Conservation (phyloP, 2,888 invertebrate genomes). For the Mylabris sibirica region DNA sequence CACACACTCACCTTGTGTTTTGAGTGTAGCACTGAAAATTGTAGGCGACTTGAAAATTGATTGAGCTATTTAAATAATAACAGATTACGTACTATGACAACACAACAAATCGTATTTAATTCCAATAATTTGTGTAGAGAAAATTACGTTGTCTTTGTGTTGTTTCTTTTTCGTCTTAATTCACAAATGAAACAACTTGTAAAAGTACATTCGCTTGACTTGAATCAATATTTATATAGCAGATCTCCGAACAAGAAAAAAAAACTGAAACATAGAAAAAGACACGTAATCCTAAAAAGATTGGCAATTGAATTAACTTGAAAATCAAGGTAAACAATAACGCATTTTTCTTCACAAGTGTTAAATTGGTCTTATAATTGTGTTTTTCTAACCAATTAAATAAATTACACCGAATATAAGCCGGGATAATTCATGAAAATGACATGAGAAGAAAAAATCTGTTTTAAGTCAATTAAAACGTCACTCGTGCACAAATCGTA, state of each 20-base stretch:
- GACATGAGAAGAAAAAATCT: background rate
- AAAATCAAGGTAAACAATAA: background rate
- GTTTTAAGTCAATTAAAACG: background rate
- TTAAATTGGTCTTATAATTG: background rate
- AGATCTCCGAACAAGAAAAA: background rate
- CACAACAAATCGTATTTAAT: background rate
- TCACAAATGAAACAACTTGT: background rate
- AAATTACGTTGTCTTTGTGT: background rate
- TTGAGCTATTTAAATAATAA: background rate
- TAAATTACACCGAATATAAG: background rate
- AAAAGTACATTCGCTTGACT: background rate
- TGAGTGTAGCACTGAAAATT: background rate
- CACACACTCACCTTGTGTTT: no score
- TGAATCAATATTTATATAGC: slow-evolving; percentile 2
- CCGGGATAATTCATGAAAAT: background rate
- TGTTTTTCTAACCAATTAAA: no score
- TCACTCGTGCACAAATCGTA: no score
- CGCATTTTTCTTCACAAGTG: background rate
- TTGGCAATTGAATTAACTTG: background rate
- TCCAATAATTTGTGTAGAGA: background rate
- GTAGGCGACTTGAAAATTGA: background rate
- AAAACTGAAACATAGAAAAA: background rate
- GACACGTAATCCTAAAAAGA: background rate
- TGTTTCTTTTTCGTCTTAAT: background rate
- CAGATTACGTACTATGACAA: no score